Base-by-base conservation (phyloP, 2,888 invertebrate species). In the Salpingus planirostris region DNA sequence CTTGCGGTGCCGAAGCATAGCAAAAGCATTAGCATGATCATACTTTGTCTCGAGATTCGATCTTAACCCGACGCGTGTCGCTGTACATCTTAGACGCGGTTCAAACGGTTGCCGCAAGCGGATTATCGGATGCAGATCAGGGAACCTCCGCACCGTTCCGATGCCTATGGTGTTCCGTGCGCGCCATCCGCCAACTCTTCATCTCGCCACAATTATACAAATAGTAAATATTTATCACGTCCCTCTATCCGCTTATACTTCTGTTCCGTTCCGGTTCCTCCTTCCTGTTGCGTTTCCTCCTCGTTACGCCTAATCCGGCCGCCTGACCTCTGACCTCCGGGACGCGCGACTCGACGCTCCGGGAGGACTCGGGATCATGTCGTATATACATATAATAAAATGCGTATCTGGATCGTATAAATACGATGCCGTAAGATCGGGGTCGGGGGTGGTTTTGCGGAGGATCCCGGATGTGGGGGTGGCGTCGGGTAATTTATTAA, bases 21-120 rank as follows among this genome's bases (percentile, higher is more conserved):
- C 55, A 61, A 62, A 62, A 58, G 64, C 63, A 63, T 64, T 64
- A 64, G 59, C 59, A 59, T 59, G 62, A 62, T 63, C 62, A 55
- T 62, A 62, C 61, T 60, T 62, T 60, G 61, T 59, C 59, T 60
- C 50, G 43, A 53, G 47, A 50, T 54, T 52, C 36, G 47, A 56
- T 60, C 61, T 62, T 62, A 60, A 57, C 57, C 57, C 60, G 49
- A 47, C 49, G 54, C 52, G 56, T 54, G 57, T 55, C 57, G 57
- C 56, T 50, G 49, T 46, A 46, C 54, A 51, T 61, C 60, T 61
- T 60, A 57, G 57, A 47, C 49, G 61, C 54, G 59, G 57, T 59
- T 57, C 57, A 56, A 55, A 58, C 56, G 55, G 47, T 54, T 52
- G 49, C 63, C 63, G 50, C 63, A 64, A 64, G 63, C 49, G 59